phyloP scores from a whole-genome alignment of 2,113 vertebrate genomes.

The Phylloscopus trochilus region DNA sequence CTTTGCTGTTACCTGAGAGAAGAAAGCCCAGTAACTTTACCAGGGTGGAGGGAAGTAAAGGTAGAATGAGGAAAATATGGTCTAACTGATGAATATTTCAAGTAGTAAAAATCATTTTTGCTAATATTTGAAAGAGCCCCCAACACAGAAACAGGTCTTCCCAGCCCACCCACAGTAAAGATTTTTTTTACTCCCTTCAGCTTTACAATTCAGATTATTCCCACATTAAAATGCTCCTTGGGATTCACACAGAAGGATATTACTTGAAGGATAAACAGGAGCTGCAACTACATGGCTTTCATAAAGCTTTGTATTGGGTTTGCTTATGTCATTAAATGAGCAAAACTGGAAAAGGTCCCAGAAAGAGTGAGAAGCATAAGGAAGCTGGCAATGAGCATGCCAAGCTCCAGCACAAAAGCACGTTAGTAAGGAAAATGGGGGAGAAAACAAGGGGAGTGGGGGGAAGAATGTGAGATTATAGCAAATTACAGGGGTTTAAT shows the following conservation, averaged over 20 bases:
- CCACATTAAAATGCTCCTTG: neutral
- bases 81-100: neutral
- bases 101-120: neutral
- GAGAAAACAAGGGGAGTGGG: neutral
- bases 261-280: slow-evolving; percentile 18
- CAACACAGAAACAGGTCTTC: neutral
- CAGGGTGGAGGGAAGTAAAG: neutral
- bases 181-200: neutral
- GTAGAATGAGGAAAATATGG: neutral
- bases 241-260: neutral
- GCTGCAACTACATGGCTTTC: neutral
- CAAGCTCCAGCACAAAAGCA: slow-evolving; percentile 5
- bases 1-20: neutral
- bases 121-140: neutral
- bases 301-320: slow-evolving; percentile 16
- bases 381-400: neutral
- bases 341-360: slow-evolving; percentile 51
- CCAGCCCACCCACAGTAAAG: neutral
- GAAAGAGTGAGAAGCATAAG: slow-evolving; percentile 39
- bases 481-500: neutral
- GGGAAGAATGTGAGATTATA: neutral
- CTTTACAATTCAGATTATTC: neutral
- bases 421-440: neutral
- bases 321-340: slow-evolving; percentile 42
- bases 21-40: neutral